Conservation (phyloP, 1,140 invertebrate genomes). For the Tetramorium alpestre region DNA sequence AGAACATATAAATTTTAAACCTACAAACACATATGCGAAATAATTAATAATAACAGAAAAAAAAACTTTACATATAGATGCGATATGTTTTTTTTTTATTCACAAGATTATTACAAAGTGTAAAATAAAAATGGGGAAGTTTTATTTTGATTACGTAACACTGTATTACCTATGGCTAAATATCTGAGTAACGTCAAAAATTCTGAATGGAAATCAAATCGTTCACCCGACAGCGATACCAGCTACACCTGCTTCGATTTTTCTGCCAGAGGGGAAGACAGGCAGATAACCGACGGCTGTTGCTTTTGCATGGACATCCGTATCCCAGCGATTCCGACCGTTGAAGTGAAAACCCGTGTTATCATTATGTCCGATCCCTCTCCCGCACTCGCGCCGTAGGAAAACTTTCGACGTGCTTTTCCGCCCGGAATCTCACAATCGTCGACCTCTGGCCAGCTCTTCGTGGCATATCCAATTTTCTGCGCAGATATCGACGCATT, state of each 20-base stretch:
- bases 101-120: neutral
- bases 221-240: neutral
- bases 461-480: slow-evolving; percentile 48
- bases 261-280: slow-evolving; percentile 40
- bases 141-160: neutral
- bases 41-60: neutral
- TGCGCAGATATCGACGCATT: slow-evolving; percentile 49
- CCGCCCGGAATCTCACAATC: slow-evolving; percentile 26
- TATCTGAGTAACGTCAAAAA: neutral
- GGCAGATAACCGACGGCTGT: slow-evolving; percentile 50
- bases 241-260: slow-evolving; percentile 49
- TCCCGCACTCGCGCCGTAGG: neutral
- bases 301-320: slow-evolving; percentile 52
- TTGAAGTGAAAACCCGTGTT: slow-evolving; percentile 63
- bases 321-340: slow-evolving; percentile 21
- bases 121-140: neutral
- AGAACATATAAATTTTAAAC: neutral
- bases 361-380: slow-evolving; percentile 54
- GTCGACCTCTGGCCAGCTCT: slow-evolving; percentile 11
- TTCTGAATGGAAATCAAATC: slow-evolving; percentile 30
- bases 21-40: neutral
- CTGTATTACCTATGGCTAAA: neutral
- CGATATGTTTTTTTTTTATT: neutral
- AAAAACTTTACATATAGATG: neutral
- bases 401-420: slow-evolving; percentile 47